phyloP scores from a whole-genome alignment of 2,888 invertebrate species.

The Acanthopleura granulata region DNA sequence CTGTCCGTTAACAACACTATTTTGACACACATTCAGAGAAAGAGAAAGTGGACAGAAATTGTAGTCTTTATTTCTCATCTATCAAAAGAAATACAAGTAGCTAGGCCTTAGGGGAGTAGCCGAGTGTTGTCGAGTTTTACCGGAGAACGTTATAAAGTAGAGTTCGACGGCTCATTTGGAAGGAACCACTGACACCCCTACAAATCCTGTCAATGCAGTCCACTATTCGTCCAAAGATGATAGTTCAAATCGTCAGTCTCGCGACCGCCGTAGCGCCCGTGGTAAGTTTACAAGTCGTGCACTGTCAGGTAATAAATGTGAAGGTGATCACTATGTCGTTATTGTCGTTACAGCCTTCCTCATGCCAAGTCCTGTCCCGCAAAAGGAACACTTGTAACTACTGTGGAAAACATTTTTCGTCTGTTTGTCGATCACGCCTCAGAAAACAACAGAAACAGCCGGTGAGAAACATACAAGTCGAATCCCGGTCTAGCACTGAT shows the following conservation, averaged over 20 bases:
- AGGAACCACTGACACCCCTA: background rate
- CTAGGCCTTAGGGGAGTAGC: no score
- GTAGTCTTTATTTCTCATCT: no score
- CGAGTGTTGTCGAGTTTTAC: no score
- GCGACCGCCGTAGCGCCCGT: no score
- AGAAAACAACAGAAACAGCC: background rate
- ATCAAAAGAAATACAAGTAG: no score
- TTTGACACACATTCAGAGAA: no score
- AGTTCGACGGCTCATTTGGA: no score
- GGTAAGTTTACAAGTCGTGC: background rate
- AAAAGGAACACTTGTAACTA: slow-evolving; percentile 16
- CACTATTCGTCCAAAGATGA: background rate
- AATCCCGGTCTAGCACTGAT: background rate
- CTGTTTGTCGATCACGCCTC: no score
- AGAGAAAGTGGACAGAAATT: no score
- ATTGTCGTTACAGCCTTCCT: background rate
- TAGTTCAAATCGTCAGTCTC: background rate
- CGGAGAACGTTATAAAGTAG: no score
- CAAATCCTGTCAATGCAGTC: background rate
- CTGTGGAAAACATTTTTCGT: slow-evolving; percentile 16
- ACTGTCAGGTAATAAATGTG: background rate
- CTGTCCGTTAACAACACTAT: no score
- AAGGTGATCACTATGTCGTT: background rate
- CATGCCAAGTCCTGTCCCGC: slow-evolving; percentile 21
- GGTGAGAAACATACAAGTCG: background rate